Evolutionary conservation across 2,888 invertebrate species (phyloP), one percentile per base, ranked within the genome.

Genomic region (Brassicogethes aeneus): DNA sequence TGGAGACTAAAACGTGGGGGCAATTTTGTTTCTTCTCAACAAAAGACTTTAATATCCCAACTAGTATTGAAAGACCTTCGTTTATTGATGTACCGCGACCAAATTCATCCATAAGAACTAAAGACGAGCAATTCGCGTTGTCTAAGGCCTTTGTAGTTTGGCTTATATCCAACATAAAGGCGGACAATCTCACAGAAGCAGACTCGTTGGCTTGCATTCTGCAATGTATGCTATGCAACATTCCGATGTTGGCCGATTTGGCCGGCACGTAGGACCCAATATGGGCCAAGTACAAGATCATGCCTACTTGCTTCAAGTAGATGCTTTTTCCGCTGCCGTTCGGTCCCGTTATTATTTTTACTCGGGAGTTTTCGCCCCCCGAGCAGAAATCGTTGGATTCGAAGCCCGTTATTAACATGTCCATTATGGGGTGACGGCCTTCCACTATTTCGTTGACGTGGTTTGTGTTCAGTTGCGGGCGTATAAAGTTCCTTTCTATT

Each of bases 241-340:
- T 59, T 10, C 85, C 82, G 12, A 95, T 76, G 0, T 71, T 74
- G 0, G 88, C 89, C 0, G 65, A 63, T 43, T 76, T 75, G 0
- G 91, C 93, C 0, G 95, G 93, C 3, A 95, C 86, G 68, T 80
- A 94, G 55, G 86, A 84, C 15, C 95, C 95, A 43, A 93, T 76
- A 60, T 93, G 92, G 0, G 91, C 85, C 71, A 95, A 71, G 65
- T 82, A 92, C 2, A 83, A 80, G 51, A 91, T 80, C 39, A 92
- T 61, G 12, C 84, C 85, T 2, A 73, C 70, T 70, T 92, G 90
- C 66, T 92, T 93, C 59, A 95, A 72, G 64, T 88, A 95, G 16
- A 93, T 80, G 44, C 89, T 93, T 68, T 95, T 96, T 2, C 95
- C 95, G 57, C 89, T 86, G 1, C 88, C 82, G 66, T 94, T 95